Conservation (phyloP, 23 tunicate species). For the Halocynthia roretzi region DNA sequence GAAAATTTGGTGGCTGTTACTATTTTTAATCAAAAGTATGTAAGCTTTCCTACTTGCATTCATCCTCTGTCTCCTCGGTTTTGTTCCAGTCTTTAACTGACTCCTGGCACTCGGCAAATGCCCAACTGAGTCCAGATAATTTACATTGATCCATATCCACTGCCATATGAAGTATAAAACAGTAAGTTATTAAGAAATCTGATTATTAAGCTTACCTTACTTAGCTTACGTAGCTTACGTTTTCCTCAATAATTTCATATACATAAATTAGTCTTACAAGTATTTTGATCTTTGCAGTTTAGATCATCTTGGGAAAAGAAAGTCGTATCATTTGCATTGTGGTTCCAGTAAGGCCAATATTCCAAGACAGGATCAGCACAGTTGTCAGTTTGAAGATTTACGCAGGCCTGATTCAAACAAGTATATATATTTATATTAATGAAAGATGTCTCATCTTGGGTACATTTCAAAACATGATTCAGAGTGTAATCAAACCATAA, state of each 20-base stretch:
- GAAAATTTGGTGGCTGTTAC: not conserved
- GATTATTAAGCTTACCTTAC: not conserved
- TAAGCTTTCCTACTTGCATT: slow-evolving; percentile 5
- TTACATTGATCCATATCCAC: slow-evolving; percentile 26
- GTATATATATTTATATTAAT: not conserved
- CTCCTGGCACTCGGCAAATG: slow-evolving; percentile 6
- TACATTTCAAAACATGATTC: not conserved
- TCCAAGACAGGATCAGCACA: slow-evolving; percentile 14
- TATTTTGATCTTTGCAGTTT: slow-evolving; percentile 21
- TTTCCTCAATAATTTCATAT: not conserved
- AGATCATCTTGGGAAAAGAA: slow-evolving; percentile 24
- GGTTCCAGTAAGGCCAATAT: slow-evolving; percentile 21
- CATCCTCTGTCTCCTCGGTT: not conserved
- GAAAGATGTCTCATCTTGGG: too few relatives aligned
- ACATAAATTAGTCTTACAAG: slow-evolving; percentile 7
- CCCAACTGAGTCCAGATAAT: slow-evolving; percentile 1
- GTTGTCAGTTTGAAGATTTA: slow-evolving; percentile 14
- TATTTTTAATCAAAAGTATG: too few relatives aligned
- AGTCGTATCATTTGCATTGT: not conserved
- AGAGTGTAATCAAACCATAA: slow-evolving; percentile 28
- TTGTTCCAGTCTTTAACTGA: slow-evolving; percentile 3
- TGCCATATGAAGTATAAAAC: not conserved
- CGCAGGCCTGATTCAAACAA: slow-evolving; percentile 17
- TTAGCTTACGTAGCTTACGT: too few relatives aligned
- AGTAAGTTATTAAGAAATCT: not conserved